These are phyloP conservation scores for Macrosoma leucophasiata DNA, from an alignment of 2,888 invertebrate species.

Conservation along the genomic window DNA sequence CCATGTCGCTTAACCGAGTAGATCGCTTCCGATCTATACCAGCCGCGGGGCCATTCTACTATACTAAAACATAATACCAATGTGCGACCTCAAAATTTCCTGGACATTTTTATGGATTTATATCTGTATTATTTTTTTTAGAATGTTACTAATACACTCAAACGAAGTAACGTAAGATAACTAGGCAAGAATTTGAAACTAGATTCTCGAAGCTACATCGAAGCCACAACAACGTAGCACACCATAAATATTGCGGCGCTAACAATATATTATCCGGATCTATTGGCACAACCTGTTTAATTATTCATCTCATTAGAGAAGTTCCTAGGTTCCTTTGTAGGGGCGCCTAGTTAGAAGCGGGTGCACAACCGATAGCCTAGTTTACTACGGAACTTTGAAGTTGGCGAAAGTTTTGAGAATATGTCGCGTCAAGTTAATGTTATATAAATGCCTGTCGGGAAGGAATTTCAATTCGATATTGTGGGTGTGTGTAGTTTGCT, in stretches of 20 bases:
- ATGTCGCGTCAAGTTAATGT: constrained; percentile 32
- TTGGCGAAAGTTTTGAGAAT: constrained; percentile 50
- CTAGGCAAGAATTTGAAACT: constrained; percentile 1
- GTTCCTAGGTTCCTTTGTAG: constrained; percentile 57
- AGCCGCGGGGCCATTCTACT: too few relatives aligned
- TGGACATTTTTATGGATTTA: background rate
- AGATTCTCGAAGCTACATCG: constrained; percentile 8
- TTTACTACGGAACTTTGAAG: constrained; percentile 42
- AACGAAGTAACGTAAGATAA: background rate
- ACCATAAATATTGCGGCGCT: constrained; percentile 1
- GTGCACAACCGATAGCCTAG: constrained; percentile 60
- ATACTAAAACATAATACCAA: constrained; percentile 5
- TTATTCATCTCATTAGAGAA: constrained; percentile 72
- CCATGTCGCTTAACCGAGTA: too few relatives aligned
- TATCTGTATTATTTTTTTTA: background rate
- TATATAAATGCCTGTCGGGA: constrained; percentile 23
- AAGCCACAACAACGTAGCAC: constrained; percentile 1
- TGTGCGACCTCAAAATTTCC: constrained; percentile 2
- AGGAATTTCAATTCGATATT: too few relatives aligned
- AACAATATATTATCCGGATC: constrained; percentile 25
- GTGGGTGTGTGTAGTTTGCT: too few relatives aligned
- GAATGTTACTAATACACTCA: background rate
- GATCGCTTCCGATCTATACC: too few relatives aligned
- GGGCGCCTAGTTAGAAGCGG: constrained; percentile 39
- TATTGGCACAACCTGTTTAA: constrained; percentile 47